Conservation (phyloP, 1,140 invertebrate genomes). For the Sarcophaga bullata region DNA sequence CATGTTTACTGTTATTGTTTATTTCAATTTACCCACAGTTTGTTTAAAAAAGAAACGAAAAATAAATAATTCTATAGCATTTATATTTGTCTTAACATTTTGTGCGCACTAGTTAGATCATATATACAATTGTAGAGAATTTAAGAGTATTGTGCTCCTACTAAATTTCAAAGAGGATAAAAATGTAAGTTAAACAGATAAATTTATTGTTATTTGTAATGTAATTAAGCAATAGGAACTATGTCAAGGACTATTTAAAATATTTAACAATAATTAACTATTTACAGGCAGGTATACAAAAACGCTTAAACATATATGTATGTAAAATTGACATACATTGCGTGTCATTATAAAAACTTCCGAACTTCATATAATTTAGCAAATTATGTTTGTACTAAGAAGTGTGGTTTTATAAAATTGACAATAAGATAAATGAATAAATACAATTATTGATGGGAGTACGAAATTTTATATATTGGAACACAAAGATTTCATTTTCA, state of each 20-base stretch:
- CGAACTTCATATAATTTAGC: no score
- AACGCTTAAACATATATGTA: no score
- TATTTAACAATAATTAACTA: no score
- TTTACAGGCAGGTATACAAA: no score
- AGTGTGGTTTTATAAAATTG: no score
- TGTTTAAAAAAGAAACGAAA: constrained; percentile 3
- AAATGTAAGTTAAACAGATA: not conserved
- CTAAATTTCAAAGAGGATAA: not conserved
- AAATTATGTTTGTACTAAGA: no score
- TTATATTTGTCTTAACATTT: constrained; percentile 14
- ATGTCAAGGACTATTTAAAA: not conserved
- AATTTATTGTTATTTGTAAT: not conserved
- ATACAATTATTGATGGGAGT: no score
- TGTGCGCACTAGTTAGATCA: not conserved
- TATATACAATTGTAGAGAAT: not conserved
- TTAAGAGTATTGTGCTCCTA: not conserved
- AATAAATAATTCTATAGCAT: constrained; percentile 7
- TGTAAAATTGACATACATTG: no score
- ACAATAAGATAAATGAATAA: no score
- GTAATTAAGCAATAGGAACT: not conserved
- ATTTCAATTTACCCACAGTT: not conserved
- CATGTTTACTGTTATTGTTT: constrained; percentile 28
- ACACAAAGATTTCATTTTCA: no score
- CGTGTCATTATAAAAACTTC: no score
- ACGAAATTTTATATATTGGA: no score